Evolutionary conservation across 2,888 invertebrate genomes (phyloP).

Genomic region (Serrognathus titanus): DNA sequence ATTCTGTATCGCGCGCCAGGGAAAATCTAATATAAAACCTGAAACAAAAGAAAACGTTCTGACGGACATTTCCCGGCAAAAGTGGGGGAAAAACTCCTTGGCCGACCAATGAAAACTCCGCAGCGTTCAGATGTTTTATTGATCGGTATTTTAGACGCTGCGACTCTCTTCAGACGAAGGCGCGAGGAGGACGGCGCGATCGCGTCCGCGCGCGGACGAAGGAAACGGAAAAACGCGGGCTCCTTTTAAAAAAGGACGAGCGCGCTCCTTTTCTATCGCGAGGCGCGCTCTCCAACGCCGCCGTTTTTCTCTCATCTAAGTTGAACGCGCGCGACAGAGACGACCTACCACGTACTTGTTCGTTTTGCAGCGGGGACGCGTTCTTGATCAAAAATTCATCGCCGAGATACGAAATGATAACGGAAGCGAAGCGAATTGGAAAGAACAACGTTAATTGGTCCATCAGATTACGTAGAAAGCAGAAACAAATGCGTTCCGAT

Average conservation of each 20-base stretch:
- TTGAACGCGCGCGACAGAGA: slow-evolving; percentile 12
- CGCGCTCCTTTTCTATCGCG: slow-evolving; percentile 29
- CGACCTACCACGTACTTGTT: slow-evolving; percentile 18
- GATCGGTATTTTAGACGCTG: slow-evolving; percentile 48
- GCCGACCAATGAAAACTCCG: slow-evolving; percentile 47
- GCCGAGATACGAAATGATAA: too few relatives aligned
- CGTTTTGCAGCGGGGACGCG: slow-evolving; percentile 37
- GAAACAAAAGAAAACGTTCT: slow-evolving; percentile 49
- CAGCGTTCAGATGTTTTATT: slow-evolving; percentile 46
- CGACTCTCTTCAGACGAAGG: slow-evolving; percentile 39
- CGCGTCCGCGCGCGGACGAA: slow-evolving; percentile 20
- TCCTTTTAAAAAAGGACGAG: slow-evolving; percentile 25
- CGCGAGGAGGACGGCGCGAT: slow-evolving; percentile 29
- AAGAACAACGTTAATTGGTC: too few relatives aligned
- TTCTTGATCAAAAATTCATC: too few relatives aligned
- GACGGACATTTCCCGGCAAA: slow-evolving; percentile 46
- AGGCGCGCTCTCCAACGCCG: slow-evolving; percentile 17
- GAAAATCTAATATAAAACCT: slow-evolving; percentile 45
- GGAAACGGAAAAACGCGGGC: slow-evolving; percentile 23
- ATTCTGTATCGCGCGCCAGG: slow-evolving; percentile 33
- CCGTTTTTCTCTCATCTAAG: slow-evolving; percentile 18
- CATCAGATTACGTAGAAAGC: too few relatives aligned
- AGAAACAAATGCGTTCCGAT: too few relatives aligned
- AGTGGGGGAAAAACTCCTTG: slow-evolving; percentile 49
- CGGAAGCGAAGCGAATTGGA: too few relatives aligned